Evolutionary conservation across 1,140 invertebrate genomes (phyloP).

Genomic region (Eciton burchellii): DNA sequence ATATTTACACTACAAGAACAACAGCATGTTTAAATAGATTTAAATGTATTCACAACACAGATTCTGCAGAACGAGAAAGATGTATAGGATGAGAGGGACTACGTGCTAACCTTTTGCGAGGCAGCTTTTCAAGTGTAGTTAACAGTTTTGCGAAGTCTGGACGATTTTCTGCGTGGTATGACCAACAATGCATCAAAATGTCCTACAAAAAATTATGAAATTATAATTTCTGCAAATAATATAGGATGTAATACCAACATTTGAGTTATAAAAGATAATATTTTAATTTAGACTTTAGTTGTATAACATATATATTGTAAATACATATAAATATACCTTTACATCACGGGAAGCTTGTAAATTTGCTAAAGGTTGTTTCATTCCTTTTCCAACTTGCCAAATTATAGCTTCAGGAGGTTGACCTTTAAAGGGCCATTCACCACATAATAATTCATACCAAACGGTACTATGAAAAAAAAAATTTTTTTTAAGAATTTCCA

Average conservation of each 20-base stretch:
- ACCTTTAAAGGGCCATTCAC: conserved; percentile 97
- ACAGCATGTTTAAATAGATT: conserved; percentile 80
- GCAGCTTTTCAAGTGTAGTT: conserved; percentile 94
- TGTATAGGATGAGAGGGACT: conserved; percentile 99
- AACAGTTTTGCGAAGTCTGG: conserved; percentile 95
- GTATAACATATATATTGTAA: no score
- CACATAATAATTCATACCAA: conserved; percentile 99
- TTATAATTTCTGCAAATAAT: not conserved
- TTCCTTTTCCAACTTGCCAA: conserved; percentile 98
- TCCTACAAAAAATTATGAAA: conserved; percentile 87
- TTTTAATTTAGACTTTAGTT: no score
- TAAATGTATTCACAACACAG: conserved; percentile 91
- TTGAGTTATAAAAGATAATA: no score
- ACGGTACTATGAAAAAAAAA: conserved; percentile 91
- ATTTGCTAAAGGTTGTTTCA: conserved; percentile 97
- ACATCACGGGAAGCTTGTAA: conserved; percentile 98
- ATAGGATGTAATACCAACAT: not conserved
- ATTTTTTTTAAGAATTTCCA: not conserved
- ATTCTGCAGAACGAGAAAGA: conserved; percentile 96
- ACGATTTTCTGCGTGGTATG: conserved; percentile 92
- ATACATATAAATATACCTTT: conserved; percentile 91
- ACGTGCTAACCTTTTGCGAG: conserved; percentile 96
- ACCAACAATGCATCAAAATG: conserved; percentile 98
- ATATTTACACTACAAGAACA: conserved; percentile 84
- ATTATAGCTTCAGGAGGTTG: conserved; percentile 98